Evolutionary conservation across 2,888 invertebrate genomes (phyloP), one percentile per base, ranked within the genome.

Genomic region (Calameuta filiformis): DNA sequence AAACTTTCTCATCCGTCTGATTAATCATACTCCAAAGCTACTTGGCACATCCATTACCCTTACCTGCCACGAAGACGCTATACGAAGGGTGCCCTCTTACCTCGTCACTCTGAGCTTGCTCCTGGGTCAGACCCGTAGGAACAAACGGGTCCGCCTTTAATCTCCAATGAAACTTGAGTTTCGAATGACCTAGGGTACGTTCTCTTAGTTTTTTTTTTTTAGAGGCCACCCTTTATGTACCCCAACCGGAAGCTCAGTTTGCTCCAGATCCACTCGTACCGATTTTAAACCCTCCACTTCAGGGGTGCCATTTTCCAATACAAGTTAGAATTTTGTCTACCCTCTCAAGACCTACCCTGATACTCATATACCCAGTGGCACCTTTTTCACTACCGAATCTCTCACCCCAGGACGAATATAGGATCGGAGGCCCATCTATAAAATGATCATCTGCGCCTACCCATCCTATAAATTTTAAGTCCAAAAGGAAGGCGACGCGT

Each of bases 41-140:
- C 79, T 79, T 81, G 79, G 84, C 83, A 79, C 82, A 84, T 84
- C 82, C 82, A 83, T 83, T 84, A 82, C 77, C 78, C 33, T 71
- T 71, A 33, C 71, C 31, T 23, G 23, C 56, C 56, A 56, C 56
- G 56, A 56, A 56, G 56, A 56, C 56, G 23, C 23, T 2, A 9
- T 56, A 9, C 56, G 23, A 2, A 2, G 23, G 56, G 56, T 56
- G 2, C 23, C 56, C 9, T 9, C 56, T 15, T 56, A 56, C 56
- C 23, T 23, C 9, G 23, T 2, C 56, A 23, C 2, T 9, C 56
- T 56, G 23, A 56, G 23, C 56, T 15, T 6, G 9, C 23, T 56
- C 23, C 23, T 56, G 2, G 2, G 9, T 23, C 1, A 56, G 23
- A 56, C 9, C 56, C 56, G 23, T 56, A 56, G 12, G 33, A 34